Base-by-base conservation (phyloP, 2,113 vertebrate species). In the Peucedramus taeniatus region DNA sequence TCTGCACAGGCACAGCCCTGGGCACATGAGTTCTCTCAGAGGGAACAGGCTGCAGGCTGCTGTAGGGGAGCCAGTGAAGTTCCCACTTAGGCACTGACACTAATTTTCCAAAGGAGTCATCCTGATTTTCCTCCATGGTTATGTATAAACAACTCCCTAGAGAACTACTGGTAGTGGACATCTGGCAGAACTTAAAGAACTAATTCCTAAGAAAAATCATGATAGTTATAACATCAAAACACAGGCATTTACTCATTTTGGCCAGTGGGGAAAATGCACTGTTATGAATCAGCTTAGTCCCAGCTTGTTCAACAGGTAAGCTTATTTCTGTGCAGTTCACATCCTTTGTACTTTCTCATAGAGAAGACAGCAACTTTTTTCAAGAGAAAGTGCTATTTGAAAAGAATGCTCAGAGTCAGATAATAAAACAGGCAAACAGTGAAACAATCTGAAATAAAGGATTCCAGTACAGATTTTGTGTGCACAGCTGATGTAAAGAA, bases 11-110 rank as follows among this genome's bases (percentile, higher is more conserved):
- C 3, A 6, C 74, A 68, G 45, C 53, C 57, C 79, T 2, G 20
- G 13, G 26, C 1, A 61, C 20, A 18, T 0, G 0, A 2, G 14
- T 24, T 83, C 83, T 14, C 27, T 47, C 68, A 23, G 15, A 33
- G 11, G 21, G 39, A 31, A 78, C 57, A 49, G 9, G 31, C 72
- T 54, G 53, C 60, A 9, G 27, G 14, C 1, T 20, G 31, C 78
- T 83, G 11, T 4, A 30, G 50, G 57, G 63, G 0, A 64, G 40
- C 21, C 88, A 76, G 0, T 10, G 33, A 69, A 39, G 12, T 30
- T 80, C 51, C 30, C 71, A 51, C 54, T 89, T 33, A 50, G 9
- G 26, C 45, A 59, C 23, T 82, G 24, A 70, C 39, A 28, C 37
- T 81, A 5, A 59, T 79, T 83, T 83, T 69, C 85, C 54, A 85